Evolutionary conservation across 2,888 invertebrate genomes (phyloP).

Genomic region (Clepsis dumicolana): DNA sequence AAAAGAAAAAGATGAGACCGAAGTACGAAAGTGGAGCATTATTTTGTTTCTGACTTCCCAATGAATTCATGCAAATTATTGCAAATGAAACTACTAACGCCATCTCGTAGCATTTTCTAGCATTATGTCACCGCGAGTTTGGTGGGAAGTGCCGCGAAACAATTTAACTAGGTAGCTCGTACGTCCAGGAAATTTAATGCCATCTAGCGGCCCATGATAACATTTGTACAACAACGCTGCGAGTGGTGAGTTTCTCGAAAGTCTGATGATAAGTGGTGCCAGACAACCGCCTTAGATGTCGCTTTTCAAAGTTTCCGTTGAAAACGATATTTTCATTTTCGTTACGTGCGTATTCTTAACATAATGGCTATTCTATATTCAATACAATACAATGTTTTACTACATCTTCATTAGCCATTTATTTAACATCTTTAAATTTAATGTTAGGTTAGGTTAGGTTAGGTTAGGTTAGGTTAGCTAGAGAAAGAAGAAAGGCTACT

Average conservation of each 20-base stretch:
- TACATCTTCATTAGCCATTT: not conserved
- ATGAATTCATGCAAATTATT: too few species aligned
- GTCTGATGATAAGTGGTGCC: not conserved
- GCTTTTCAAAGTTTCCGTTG: not conserved
- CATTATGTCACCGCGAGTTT: not conserved
- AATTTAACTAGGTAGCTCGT: not conserved
- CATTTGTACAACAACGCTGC: not conserved
- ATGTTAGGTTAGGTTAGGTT: too few species aligned
- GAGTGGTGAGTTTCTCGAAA: not conserved
- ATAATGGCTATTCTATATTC: not conserved
- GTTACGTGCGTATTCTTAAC: not conserved
- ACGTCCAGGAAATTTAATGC: not conserved
- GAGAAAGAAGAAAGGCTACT: too few species aligned
- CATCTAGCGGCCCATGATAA: constrained; percentile 19
- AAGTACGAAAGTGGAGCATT: too few species aligned
- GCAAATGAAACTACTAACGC: constrained; percentile 13
- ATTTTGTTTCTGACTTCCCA: too few species aligned
- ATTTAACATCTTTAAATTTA: not conserved
- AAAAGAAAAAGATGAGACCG: too few species aligned
- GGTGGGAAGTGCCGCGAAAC: not conserved
- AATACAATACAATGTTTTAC: not conserved
- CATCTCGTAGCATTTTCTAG: constrained; percentile 15
- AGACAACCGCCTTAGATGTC: not conserved
- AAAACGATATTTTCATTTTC: not conserved
- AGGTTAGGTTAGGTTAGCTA: too few species aligned